phyloP scores from a whole-genome alignment of 2,113 vertebrate species.

The Aplodontia rufa region DNA sequence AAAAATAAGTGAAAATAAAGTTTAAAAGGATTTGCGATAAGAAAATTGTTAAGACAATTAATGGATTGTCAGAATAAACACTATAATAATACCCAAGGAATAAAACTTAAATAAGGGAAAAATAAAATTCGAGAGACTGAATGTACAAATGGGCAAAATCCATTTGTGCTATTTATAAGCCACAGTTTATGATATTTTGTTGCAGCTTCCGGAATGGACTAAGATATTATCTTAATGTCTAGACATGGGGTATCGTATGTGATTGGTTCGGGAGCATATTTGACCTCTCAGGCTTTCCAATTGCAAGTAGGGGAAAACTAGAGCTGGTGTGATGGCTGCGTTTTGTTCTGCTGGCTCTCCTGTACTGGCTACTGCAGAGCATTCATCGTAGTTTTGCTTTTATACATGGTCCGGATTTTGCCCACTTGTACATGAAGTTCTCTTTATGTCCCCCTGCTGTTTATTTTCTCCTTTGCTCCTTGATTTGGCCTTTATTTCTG shows the following conservation, averaged over 20 bases:
- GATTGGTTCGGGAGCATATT: neutral
- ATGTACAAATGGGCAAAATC: too few relatives aligned
- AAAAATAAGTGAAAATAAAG: too few relatives aligned
- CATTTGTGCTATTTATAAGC: neutral
- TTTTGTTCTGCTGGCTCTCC: too few relatives aligned
- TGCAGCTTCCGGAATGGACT: neutral
- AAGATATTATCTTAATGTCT: neutral
- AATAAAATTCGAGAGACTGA: too few relatives aligned
- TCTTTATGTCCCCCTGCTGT: neutral
- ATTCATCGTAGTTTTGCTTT: neutral
- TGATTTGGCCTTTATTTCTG: conserved; percentile 1
- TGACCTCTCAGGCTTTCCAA: neutral
- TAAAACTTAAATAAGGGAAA: too few relatives aligned
- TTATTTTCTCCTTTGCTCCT: neutral
- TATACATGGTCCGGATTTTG: neutral
- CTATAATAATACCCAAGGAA: too few relatives aligned
- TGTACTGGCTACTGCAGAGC: neutral
- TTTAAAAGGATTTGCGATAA: too few relatives aligned
- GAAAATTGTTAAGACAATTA: too few relatives aligned
- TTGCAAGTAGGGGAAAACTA: neutral
- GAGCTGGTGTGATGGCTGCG: too few relatives aligned
- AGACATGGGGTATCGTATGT: neutral
- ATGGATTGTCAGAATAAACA: too few relatives aligned
- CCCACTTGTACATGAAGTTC: neutral
- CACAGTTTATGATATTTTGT: neutral